A percentile compares a stretch with the other conserved stretches of the same genome.
These are phyloP conservation scores for Andrena chrysosceles DNA, from an alignment of 2,888 invertebrate genomes.

Conservation along the genomic window DNA sequence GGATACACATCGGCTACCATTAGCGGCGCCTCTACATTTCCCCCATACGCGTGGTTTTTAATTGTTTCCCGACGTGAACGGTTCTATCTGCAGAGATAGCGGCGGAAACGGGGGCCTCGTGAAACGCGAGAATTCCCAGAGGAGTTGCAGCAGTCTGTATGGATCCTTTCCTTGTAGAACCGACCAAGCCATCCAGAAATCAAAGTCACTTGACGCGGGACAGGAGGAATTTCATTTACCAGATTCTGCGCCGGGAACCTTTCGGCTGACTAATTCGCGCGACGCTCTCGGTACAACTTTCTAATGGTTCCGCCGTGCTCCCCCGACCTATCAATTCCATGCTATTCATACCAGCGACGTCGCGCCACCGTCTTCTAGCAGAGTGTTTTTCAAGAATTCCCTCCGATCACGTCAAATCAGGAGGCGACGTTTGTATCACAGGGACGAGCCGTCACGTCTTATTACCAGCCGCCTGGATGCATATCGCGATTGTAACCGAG, in stretches of 20 bases:
- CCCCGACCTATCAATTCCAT: constrained; percentile 30
- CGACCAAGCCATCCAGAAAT: constrained; percentile 44
- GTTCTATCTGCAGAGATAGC: background rate
- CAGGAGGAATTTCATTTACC: constrained; percentile 61
- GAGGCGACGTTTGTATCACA: background rate
- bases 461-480: constrained; percentile 1
- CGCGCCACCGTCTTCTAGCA: too few relatives aligned
- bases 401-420: background rate
- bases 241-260: constrained; percentile 42
- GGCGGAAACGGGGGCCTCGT: constrained; percentile 2
- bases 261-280: constrained; percentile 51
- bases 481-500: constrained; percentile 6
- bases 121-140: constrained; percentile 34
- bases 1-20: background rate
- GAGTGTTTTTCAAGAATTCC: constrained; percentile 7
- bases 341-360: background rate
- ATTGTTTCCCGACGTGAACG: constrained; percentile 29
- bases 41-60: constrained; percentile 14
- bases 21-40: background rate
- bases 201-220: constrained; percentile 49
- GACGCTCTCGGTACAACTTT: constrained; percentile 50
- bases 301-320: constrained; percentile 24
- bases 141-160: constrained; percentile 32
- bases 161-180: constrained; percentile 33
- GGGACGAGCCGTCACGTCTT: background rate